Base-by-base conservation (phyloP, 2,113 vertebrate species). In the Ictidomys tridecemlineatus region DNA sequence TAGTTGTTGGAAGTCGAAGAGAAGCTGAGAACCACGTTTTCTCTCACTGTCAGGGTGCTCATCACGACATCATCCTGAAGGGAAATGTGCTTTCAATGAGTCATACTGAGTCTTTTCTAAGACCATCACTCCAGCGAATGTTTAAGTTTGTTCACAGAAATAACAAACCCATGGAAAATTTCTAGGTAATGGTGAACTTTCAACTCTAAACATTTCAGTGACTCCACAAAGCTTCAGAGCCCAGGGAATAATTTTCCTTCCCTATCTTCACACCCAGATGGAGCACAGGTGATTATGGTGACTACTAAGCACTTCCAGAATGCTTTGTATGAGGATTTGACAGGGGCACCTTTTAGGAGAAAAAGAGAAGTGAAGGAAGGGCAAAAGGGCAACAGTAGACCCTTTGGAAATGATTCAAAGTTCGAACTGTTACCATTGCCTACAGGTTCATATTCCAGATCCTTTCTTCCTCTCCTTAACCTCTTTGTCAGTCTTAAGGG, bases 1-100 rank as follows among this genome's bases (percentile, higher is more conserved):
- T 39, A 39, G 39, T 39, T 39, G 39, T 39, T 39, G 39, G 39
- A 39, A 39, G 39, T 39, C 39, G 39, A 39, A 39, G 39, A 39
- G 39, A 39, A 39, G 39, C 39, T 39, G 39, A 39, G 39, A 99
- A 99, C 80, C 98, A 98, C 22, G 80, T 99, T 99, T 98, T 99
- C 99, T 98, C 99, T 99, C 70, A 99, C 99, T 0, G 99, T 99
- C 98, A 99, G 97, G 1, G 99, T 99, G n/a, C 99, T 99, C 99
- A 99, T 99, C 93, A 99, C 99, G 13, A 99, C 98, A 84, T 99
- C 99, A 77, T 99, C 99, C 99, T 99, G 76, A 17, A 94, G 70
- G 58, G 16, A 94, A 69, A 80, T 0, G 32, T 10, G 32, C 92
- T 96, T 93, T 96, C 67, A 89, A 37, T 42, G 67, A 53, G 5